Evolutionary conservation across 1,140 invertebrate species (phyloP), one percentile per base, ranked within the genome.

Genomic region (Pomacea maculata): DNA sequence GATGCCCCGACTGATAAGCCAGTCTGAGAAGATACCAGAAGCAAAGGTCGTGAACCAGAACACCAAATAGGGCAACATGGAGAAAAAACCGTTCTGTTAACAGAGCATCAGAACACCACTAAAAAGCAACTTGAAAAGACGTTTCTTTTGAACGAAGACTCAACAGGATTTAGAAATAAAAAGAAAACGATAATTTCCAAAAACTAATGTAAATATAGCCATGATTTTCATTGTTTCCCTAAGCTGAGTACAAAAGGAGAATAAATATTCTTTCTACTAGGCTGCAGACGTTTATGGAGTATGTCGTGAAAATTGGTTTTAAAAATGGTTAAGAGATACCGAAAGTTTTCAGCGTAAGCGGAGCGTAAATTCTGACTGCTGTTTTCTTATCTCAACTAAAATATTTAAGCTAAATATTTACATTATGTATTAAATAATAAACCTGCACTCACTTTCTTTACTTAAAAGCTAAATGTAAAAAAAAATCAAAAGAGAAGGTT

Each of bases 11-110:
- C 15, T 0, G 57, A 61, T 4, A 11, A 61, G 57, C 57, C 57
- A 94, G 92, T 98, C 97, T 0, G 96, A 96, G 19, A 96, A 87
- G 80, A 95, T 94, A 1, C 96, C 96, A 8, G 95, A 94, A 72
- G 95, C 87, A 87, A 95, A 95, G 6, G 97, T 91, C 21, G 95
- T 93, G 29, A 96, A 91, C 8, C 95, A 94, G 95, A 97, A 96
- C 3, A 94, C 94, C 64, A 98, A 87, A 91, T 97, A 98, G 6
- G 97, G 97, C 79, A 98, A 92, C 71, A 96, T 96, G 1, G 96
- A 97, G 75, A 97, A 92, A 1, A 97, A 91, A 34, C 96, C 96
- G 91, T 98, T 97, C 96, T 97, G 90, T 75, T 87, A 87, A 52
- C 77, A 75, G 78, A 64, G 78, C 8, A 34, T 45, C 34, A 45